Conservation (phyloP, 2,113 vertebrate genomes). For the Amblyopsis rosae region DNA sequence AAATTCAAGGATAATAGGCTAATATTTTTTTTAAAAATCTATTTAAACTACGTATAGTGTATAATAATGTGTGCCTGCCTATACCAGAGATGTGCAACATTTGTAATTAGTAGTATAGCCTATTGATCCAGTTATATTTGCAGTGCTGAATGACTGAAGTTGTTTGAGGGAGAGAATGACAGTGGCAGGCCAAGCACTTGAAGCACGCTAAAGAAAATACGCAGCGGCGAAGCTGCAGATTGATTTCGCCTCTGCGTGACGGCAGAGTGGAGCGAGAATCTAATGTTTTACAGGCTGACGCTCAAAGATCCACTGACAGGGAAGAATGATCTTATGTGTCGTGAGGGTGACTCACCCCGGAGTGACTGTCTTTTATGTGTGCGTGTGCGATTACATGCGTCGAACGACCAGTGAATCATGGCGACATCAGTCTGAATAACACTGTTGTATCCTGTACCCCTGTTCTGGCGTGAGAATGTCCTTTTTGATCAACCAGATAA, state of each 20-base stretch:
- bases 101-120: too few species aligned
- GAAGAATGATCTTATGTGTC: slow-evolving; percentile 38
- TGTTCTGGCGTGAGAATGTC: slow-evolving; percentile 35
- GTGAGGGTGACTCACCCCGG: slow-evolving; percentile 51
- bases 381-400: slow-evolving; percentile 38
- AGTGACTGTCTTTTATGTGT: slow-evolving; percentile 12
- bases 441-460: slow-evolving; percentile 32
- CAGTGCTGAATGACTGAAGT: slow-evolving; percentile 9
- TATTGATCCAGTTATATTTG: too few species aligned
- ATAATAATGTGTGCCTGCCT: too few species aligned
- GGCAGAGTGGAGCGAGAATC: slow-evolving; percentile 34
- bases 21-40: too few species aligned
- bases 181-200: neutral
- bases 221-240: slow-evolving; percentile 17
- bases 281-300: slow-evolving; percentile 9
- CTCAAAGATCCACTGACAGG: slow-evolving; percentile 32
- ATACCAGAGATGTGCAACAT: too few species aligned
- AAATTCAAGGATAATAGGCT: too few species aligned
- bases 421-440: slow-evolving; percentile 23
- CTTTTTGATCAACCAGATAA: slow-evolving; percentile 1
- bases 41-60: too few species aligned
- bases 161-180: slow-evolving; percentile 25
- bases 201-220: slow-evolving; percentile 34
- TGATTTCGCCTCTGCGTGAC: slow-evolving; percentile 38
- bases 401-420: slow-evolving; percentile 51